Evolutionary conservation across 2,888 invertebrate species (phyloP).

Genomic region (Drosophila prolongata): DNA sequence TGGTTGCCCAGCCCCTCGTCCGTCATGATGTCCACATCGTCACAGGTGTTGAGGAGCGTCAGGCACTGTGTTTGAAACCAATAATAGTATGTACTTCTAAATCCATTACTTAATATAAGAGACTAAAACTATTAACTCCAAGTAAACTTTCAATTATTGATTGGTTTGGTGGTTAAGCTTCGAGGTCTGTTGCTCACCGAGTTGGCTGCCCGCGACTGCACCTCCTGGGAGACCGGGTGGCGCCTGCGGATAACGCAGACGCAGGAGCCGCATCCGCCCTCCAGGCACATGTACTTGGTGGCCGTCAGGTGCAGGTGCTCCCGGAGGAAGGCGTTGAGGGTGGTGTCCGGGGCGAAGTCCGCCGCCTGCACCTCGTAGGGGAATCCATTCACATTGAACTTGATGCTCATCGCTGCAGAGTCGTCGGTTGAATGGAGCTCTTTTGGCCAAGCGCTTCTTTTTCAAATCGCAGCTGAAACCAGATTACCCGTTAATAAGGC

Average conservation of each 20-base stretch:
- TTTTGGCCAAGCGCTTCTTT: conserved; percentile 37
- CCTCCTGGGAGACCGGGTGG: conserved; percentile 65
- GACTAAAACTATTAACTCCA: too few relatives aligned
- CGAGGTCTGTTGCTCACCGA: conserved; percentile 10
- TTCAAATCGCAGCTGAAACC: conserved; percentile 51
- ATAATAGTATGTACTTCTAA: too few relatives aligned
- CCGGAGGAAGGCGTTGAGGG: conserved; percentile 87
- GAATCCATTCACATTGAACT: conserved; percentile 68
- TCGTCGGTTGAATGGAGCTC: conserved; percentile 28
- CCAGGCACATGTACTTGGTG: conserved; percentile 88
- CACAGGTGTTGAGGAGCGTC: conserved; percentile 87
- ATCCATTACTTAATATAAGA: too few relatives aligned
- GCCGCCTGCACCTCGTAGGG: conserved; percentile 74
- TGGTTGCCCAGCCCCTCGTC: conserved; percentile 90
- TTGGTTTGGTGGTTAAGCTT: too few relatives aligned
- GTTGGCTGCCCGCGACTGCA: conserved; percentile 29
- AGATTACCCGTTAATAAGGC: conserved; percentile 49
- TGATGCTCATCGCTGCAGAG: conserved; percentile 60
- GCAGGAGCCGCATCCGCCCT: conserved; percentile 89
- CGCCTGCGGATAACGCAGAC: conserved; percentile 84
- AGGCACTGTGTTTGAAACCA: conserved; percentile 85
- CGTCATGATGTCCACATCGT: conserved; percentile 89
- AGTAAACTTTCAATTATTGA: too few relatives aligned
- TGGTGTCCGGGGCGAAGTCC: conserved; percentile 84
- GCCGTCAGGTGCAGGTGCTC: conserved; percentile 86